Evolutionary conservation across 1,140 invertebrate genomes (phyloP).

Genomic region (Diorhabda elongata): DNA sequence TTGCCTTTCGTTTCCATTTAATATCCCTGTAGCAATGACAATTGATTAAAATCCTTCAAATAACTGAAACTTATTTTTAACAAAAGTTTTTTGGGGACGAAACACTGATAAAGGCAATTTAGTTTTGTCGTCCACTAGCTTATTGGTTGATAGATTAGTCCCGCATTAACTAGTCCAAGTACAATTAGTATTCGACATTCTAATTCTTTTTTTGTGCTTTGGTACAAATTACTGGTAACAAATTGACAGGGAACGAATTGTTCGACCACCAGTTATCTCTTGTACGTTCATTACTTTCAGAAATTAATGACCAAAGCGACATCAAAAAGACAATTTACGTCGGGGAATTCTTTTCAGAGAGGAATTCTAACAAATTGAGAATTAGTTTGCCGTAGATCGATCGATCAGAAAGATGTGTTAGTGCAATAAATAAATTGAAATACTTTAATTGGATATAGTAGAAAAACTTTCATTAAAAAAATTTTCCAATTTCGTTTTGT

Average conservation of each 20-base stretch:
- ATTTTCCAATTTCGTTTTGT: too few species aligned
- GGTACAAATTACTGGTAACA: background rate
- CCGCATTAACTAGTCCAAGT: background rate
- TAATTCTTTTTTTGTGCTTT: background rate
- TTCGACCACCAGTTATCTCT: slow-evolving; percentile 1
- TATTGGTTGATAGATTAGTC: background rate
- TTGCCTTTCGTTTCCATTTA: too few species aligned
- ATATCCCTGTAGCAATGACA: too few species aligned
- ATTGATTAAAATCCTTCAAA: too few species aligned
- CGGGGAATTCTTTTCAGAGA: background rate
- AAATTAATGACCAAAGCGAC: background rate
- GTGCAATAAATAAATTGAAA: too few species aligned
- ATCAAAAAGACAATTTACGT: slow-evolving; percentile 1
- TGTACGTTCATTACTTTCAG: background rate
- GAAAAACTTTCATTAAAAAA: too few species aligned
- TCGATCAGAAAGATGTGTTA: too few species aligned
- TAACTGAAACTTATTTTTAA: too few species aligned
- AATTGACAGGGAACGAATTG: background rate
- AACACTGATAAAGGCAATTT: background rate
- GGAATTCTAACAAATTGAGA: background rate
- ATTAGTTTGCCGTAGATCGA: background rate
- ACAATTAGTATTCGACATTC: background rate
- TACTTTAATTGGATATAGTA: too few species aligned
- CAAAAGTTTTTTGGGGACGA: too few species aligned
- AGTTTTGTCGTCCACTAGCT: background rate